Evolutionary conservation across 2,113 vertebrate species (phyloP).

Genomic region (Hydropotes inermis): DNA sequence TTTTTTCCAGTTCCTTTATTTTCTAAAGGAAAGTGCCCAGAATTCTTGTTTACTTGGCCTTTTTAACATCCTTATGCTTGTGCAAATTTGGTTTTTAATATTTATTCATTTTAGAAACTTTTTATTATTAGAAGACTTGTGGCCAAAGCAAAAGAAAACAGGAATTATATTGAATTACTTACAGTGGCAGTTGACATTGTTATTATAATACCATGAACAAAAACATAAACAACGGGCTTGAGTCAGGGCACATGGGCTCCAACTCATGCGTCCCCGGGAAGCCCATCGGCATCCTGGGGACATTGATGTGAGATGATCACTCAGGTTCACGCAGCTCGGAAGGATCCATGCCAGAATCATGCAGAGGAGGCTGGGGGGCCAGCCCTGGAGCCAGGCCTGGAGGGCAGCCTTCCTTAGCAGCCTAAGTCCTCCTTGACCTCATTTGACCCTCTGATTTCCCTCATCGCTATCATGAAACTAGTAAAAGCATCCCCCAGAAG

Average conservation of each 20-base stretch:
- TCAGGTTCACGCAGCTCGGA: not conserved
- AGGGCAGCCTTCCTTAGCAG: not conserved
- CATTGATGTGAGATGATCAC: not conserved
- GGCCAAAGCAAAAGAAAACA: not conserved
- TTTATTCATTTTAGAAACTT: slow-evolving; percentile 31
- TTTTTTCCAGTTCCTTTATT: not conserved
- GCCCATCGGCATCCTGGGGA: not conserved
- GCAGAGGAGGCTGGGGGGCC: not conserved
- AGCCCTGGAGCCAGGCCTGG: not conserved
- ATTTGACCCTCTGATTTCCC: not conserved
- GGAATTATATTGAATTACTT: slow-evolving; percentile 24
- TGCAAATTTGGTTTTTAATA: slow-evolving; percentile 21
- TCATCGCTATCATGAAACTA: not conserved
- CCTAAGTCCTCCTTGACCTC: not conserved
- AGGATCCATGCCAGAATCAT: not conserved
- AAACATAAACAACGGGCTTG: slow-evolving; percentile 4
- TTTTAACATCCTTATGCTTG: not conserved
- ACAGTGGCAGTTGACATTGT: not conserved
- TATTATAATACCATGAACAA: slow-evolving; percentile 16
- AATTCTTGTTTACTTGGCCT: slow-evolving; percentile 48
- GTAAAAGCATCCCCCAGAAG: not conserved
- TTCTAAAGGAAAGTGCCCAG: not conserved
- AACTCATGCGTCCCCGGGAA: not conserved
- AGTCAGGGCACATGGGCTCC: not conserved
- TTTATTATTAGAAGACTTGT: slow-evolving; percentile 54